A percentile compares a stretch with the other conserved stretches of the same genome.
These are phyloP conservation scores for Strigops habroptila DNA, from an alignment of 2,113 vertebrate species.

Conservation along the genomic window DNA sequence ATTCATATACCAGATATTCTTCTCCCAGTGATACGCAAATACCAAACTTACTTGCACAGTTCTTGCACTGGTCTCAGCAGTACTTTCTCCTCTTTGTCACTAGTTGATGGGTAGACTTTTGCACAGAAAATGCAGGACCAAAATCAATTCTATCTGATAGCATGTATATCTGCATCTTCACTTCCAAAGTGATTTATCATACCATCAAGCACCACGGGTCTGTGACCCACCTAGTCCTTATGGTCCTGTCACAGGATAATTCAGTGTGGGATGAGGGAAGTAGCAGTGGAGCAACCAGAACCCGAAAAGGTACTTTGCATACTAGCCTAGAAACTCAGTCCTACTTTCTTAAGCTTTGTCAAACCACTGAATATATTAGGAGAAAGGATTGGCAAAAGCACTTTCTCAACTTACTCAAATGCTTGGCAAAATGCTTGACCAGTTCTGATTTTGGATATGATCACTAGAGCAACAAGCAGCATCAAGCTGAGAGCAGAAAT, in stretches of 20 bases:
- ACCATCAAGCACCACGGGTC: rapidly evolving
- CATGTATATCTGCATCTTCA: background rate
- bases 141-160: background rate
- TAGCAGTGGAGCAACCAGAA: background rate
- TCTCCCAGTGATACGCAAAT: background rate
- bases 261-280: background rate
- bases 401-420: background rate
- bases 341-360: background rate
- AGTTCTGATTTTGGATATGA: background rate
- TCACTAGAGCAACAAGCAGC: background rate
- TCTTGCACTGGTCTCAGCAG: background rate
- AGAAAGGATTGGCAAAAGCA: background rate
- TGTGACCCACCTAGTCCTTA: background rate
- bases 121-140: background rate
- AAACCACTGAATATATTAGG: background rate
- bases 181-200: background rate
- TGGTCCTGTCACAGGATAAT: background rate
- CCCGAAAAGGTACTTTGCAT: background rate
- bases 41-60: background rate
- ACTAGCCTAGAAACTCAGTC: background rate
- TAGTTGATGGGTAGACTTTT: background rate
- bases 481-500: background rate
- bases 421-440: rapidly evolving
- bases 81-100: background rate
- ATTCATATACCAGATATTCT: background rate